These are phyloP conservation scores for Drosophila guanche DNA, from an alignment of 1,140 invertebrate species.

Conservation along the genomic window DNA sequence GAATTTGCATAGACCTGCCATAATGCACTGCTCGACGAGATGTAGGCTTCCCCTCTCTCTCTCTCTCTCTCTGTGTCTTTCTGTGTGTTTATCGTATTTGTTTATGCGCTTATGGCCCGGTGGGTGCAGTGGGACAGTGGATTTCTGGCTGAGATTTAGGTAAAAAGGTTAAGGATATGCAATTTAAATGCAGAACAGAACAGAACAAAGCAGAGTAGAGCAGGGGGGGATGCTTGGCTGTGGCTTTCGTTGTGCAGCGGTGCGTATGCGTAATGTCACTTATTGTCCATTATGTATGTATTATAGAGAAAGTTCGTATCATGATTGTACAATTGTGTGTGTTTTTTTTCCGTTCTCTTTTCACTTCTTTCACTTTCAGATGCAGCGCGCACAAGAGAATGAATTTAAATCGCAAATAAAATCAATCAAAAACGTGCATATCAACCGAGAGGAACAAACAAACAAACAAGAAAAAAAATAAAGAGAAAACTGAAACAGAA, in stretches of 20 bases:
- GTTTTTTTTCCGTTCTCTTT: slow-evolving; percentile 66
- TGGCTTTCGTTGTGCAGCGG: slow-evolving; percentile 29
- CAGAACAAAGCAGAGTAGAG: background rate
- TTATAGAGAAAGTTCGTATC: slow-evolving; percentile 16
- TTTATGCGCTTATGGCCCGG: slow-evolving; percentile 60
- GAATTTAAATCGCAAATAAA: slow-evolving; percentile 45
- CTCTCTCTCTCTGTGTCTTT: background rate
- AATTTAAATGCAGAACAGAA: slow-evolving; percentile 70
- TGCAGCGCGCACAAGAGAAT: slow-evolving; percentile 42
- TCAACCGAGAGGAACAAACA: slow-evolving; percentile 41
- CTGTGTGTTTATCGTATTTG: slow-evolving; percentile 55
- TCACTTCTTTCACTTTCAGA: slow-evolving; percentile 72
- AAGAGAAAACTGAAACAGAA: slow-evolving; percentile 22
- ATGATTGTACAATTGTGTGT: slow-evolving; percentile 48
- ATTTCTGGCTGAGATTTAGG: slow-evolving; percentile 68
- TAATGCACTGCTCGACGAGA: slow-evolving; percentile 62
- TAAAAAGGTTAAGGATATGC: slow-evolving; percentile 80
- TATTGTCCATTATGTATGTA: slow-evolving; percentile 18
- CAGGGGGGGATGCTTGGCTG: background rate
- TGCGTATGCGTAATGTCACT: slow-evolving; percentile 66
- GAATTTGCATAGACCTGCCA: slow-evolving; percentile 74
- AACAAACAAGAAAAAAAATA: slow-evolving; percentile 14
- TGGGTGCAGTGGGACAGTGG: slow-evolving; percentile 21
- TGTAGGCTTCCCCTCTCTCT: slow-evolving; percentile 16
- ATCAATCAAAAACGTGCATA: slow-evolving; percentile 55